Evolutionary conservation across 2,797 vertebrate genomes (phyloP), one percentile per base, ranked within the genome.

Genomic region (Pelochelys cantorii): DNA sequence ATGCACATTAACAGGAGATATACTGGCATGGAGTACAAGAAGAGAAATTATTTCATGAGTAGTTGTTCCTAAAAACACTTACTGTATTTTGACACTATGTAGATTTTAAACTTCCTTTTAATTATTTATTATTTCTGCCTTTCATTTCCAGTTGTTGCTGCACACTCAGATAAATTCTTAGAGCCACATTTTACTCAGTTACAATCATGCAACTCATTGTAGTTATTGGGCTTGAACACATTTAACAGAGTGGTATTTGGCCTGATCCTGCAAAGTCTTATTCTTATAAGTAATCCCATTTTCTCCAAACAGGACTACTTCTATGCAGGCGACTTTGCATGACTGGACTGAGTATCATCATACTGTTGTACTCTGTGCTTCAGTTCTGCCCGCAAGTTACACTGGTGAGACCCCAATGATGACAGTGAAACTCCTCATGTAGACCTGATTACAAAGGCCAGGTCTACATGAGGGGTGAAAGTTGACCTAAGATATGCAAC

Each of bases 381-480:
- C 79, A 82, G n/a, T 85, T 94, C 81, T 48, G 83, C 68, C 88
- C 78, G 90, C 85, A 86, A 81, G 10, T 92, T 90, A 92, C 68
- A 53, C 60, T 83, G 86, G 0, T 48, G 62, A 88, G 93, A 92
- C 15, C 42, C 78, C 84, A 85, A n/a, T 2, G 11, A 84, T 86
- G 85, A 31, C 59, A 93, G 77, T 0, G 0, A 55, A 83, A 90
- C 4, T n/a, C n/a, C n/a, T n/a, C n/a, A n/a, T 1, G 2, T 56
- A n/a, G n/a, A 85, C 78, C 7, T 52, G 90, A 14, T 42, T n/a
- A 92, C 71, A 88, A 48, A 48, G 42, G 42, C 8, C 42, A 8
- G 42, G 42, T 48, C 42, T 48, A 48, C 42, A 48, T 48, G 42
- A 48, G 42, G 42, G 42, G 42, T 48, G 42, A 48, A 48, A 48